phyloP scores from a whole-genome alignment of 2,113 vertebrate genomes.

The Baryphthengus martii region DNA sequence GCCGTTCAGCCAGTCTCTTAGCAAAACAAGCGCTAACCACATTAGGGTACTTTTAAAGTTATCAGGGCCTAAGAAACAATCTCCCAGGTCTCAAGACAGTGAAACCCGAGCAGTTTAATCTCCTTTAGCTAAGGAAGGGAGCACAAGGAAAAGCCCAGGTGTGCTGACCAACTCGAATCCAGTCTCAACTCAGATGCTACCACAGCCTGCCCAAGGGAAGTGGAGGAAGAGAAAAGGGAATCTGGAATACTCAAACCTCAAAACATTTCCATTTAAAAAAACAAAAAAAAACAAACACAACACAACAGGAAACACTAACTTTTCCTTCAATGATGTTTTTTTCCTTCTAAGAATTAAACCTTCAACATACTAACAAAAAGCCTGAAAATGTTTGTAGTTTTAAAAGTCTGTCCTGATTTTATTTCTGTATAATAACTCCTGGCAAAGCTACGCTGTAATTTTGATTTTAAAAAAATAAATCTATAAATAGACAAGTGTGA shows the following conservation, averaged over 20 bases:
- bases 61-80: neutral
- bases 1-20: neutral
- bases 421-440: slow-evolving; percentile 13
- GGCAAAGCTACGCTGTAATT: slow-evolving; percentile 17
- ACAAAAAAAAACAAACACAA: too few relatives aligned
- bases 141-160: neutral
- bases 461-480: neutral
- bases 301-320: neutral
- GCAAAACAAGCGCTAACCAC: neutral
- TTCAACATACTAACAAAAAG: neutral
- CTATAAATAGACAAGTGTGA: slow-evolving; percentile 36
- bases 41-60: neutral
- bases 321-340: neutral
- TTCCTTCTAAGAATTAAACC: neutral
- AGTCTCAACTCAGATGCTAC: neutral
- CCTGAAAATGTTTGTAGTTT: neutral
- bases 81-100: neutral
- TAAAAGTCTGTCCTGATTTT: slow-evolving; percentile 4
- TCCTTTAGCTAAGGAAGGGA: neutral
- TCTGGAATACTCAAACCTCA: neutral
- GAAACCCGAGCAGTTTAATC: neutral
- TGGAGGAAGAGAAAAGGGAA: neutral
- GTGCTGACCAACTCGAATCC: neutral
- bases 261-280: neutral
- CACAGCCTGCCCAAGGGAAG: neutral